Conservation (phyloP, 23 tunicate species). For the Clavelina lepadiformis region DNA sequence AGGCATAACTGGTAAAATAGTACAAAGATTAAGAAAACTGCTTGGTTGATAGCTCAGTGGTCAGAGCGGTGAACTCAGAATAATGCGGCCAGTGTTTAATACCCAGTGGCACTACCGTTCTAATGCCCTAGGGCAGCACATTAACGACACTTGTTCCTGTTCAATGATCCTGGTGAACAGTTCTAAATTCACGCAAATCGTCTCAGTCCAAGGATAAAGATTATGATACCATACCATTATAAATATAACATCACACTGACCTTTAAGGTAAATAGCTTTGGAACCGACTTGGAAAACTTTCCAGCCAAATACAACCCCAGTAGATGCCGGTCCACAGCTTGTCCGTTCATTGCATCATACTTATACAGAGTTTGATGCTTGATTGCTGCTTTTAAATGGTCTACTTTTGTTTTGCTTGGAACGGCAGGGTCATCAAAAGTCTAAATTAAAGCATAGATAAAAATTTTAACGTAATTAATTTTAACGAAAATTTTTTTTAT, state of each 20-base stretch:
- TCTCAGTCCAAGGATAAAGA: no score
- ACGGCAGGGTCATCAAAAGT: conserved; percentile 64
- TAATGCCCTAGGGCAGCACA: no score
- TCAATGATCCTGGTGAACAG: no score
- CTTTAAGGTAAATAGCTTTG: conserved; percentile 59
- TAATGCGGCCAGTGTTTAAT: no score
- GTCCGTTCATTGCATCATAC: conserved; percentile 77
- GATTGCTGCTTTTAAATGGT: conserved; percentile 53
- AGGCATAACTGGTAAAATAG: no score
- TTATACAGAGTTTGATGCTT: conserved; percentile 69
- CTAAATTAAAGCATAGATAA: conserved; percentile 32
- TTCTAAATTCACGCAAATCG: no score
- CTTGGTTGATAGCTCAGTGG: no score
- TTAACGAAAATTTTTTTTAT: background rate
- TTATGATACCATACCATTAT: no score
- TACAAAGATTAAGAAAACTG: no score
- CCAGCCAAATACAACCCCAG: conserved; percentile 81
- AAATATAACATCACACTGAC: conserved; percentile 30
- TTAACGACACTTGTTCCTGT: no score
- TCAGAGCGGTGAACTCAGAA: no score
- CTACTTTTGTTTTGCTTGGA: conserved; percentile 12
- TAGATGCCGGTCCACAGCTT: conserved; percentile 81
- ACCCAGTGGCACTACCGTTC: no score
- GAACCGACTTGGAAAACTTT: conserved; percentile 49
- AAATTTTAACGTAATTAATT: background rate